A percentile compares a stretch with the other conserved stretches of the same genome.
Evolutionary conservation across 1,140 invertebrate species (phyloP).

Genomic region (Bilobella aurantiaca): DNA sequence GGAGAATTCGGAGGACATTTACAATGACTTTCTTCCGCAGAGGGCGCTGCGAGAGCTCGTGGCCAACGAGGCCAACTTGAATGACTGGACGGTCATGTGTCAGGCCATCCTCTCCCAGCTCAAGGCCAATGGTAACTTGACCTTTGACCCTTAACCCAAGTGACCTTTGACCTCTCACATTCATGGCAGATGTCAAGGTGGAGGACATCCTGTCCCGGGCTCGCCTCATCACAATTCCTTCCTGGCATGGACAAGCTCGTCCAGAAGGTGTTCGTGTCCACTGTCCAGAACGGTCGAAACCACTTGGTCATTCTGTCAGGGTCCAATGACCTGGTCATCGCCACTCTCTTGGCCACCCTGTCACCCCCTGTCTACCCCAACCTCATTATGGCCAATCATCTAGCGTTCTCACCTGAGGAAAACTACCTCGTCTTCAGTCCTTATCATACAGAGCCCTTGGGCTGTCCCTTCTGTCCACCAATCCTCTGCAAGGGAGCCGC

Average conservation of each 20-base stretch:
- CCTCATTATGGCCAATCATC: constrained; percentile 20
- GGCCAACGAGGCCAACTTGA: constrained; percentile 14
- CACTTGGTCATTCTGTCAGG: constrained; percentile 25
- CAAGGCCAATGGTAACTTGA: constrained; percentile 9
- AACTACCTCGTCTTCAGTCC: constrained; percentile 21
- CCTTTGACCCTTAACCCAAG: neutral
- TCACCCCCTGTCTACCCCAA: constrained; percentile 24
- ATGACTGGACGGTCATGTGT: constrained; percentile 26
- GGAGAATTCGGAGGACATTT: constrained; percentile 28
- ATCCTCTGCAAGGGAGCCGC: constrained; percentile 32
- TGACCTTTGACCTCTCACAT: neutral
- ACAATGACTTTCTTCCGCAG: constrained; percentile 22
- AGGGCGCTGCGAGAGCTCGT: constrained; percentile 16
- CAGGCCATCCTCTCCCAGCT: constrained; percentile 20
- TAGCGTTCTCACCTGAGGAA: neutral
- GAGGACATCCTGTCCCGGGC: neutral
- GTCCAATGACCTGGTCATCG: constrained; percentile 30
- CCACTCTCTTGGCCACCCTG: constrained; percentile 9
- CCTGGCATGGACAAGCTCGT: neutral
- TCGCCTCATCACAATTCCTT: neutral
- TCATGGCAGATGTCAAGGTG: neutral
- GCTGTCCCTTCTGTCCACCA: constrained; percentile 20
- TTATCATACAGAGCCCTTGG: constrained; percentile 18
- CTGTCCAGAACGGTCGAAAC: constrained; percentile 1
- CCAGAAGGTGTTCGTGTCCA: neutral